phyloP scores from a whole-genome alignment of 2,888 invertebrate genomes.

The Diogma glabrata region DNA sequence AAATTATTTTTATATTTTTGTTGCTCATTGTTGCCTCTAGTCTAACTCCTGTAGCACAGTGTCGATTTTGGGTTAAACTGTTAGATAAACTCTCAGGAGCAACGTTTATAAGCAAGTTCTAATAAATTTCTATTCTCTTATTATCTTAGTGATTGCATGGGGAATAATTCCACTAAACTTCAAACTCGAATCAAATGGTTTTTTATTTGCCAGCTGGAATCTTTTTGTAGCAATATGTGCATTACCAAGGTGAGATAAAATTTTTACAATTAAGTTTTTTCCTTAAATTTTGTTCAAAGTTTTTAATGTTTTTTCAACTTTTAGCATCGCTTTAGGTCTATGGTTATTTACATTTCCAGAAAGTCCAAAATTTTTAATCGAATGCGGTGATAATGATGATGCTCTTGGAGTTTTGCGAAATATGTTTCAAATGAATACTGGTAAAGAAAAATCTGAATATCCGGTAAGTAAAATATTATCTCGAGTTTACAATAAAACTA shows the following conservation, averaged over 20 bases:
- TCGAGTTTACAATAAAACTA: not conserved
- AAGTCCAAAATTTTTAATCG: conserved; percentile 71
- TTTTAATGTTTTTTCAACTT: conserved; percentile 11
- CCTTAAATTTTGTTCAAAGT: not conserved
- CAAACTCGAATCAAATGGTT: conserved; percentile 43
- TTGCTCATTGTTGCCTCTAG: too few species aligned
- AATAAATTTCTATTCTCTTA: too few species aligned
- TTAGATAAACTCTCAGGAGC: too few species aligned
- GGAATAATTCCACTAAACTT: conserved; percentile 60
- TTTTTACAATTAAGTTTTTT: not conserved
- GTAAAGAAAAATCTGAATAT: conserved; percentile 54
- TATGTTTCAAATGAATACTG: conserved; percentile 61
- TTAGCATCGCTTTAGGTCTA: conserved; percentile 30
- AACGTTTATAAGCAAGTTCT: too few species aligned
- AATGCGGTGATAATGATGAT: conserved; percentile 65
- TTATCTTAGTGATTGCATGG: conserved; percentile 69
- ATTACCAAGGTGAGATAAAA: conserved; percentile 44
- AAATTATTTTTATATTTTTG: too few species aligned
- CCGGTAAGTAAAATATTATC: conserved; percentile 46
- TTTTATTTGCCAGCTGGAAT: conserved; percentile 70
- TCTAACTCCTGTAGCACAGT: too few species aligned
- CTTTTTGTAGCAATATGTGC: conserved; percentile 66
- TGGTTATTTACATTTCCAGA: conserved; percentile 69
- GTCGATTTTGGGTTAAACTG: too few species aligned
- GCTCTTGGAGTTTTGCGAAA: conserved; percentile 55